phyloP scores from a whole-genome alignment of 2,113 vertebrate genomes.

The Forbesichthys agassizii region DNA sequence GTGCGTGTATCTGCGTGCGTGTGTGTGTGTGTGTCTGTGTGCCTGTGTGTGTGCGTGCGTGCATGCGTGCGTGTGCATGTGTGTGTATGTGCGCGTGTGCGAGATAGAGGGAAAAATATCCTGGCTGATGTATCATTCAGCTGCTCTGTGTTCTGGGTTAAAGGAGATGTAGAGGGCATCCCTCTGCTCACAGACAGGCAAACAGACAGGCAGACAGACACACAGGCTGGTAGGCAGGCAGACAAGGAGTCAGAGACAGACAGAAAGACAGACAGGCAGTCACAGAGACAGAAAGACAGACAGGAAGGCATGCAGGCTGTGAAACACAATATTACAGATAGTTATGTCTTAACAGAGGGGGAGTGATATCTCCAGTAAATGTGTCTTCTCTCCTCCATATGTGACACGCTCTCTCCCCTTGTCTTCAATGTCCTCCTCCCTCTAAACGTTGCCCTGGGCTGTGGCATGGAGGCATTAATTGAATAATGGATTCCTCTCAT shows the following conservation, averaged over 20 bases:
- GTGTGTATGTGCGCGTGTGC: slow-evolving; percentile 5
- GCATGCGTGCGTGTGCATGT: slow-evolving; percentile 12
- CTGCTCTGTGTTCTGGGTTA: slow-evolving; percentile 56
- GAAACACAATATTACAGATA: no score
- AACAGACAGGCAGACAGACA: slow-evolving; percentile 11
- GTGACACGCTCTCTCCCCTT: slow-evolving; percentile 59
- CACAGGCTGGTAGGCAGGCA: no score
- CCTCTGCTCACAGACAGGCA: slow-evolving; percentile 31
- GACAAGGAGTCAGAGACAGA: no score
- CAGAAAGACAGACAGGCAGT: no score
- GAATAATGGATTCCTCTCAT: slow-evolving; percentile 75
- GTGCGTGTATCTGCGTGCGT: slow-evolving; percentile 5
- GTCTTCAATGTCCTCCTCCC: slow-evolving; percentile 54
- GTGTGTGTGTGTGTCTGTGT: slow-evolving; percentile 11
- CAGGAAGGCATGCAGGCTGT: no score
- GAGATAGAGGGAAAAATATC: slow-evolving; percentile 35
- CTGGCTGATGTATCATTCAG: slow-evolving; percentile 60
- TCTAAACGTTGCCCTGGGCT: slow-evolving; percentile 45
- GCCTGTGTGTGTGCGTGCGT: not conserved
- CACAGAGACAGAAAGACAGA: no score
- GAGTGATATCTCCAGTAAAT: no score
- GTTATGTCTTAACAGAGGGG: no score
- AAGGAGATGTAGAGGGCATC: slow-evolving; percentile 46
- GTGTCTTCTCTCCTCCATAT: slow-evolving; percentile 46
- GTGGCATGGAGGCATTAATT: slow-evolving; percentile 73